Evolutionary conservation across 30 jellyfish, hydroid and myxozoan genomes (phyloP), one percentile per base, ranked within the genome.

Genomic region (Phacellophora camtschatica): DNA sequence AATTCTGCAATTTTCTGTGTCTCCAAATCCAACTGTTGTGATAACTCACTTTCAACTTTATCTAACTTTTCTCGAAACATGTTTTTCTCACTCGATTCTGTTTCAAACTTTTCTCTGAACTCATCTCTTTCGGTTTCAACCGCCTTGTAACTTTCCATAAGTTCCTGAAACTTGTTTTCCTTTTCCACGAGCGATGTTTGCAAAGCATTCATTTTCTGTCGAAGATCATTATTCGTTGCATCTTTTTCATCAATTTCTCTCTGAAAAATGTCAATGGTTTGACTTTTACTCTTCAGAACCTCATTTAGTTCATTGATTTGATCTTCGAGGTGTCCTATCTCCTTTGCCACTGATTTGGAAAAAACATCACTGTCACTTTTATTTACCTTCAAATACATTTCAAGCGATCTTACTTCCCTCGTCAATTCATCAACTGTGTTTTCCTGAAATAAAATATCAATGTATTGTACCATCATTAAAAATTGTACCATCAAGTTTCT

Each of bases 1-100:
- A 55, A 23, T 3, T 78, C 82, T 15, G 72, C 75, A 53, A 28
- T 62, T 27, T 70, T 57, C 34, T 64, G 66, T 46, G 71, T 30
- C 55, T 83, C 88, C 29, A 15, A 15, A 37, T 87, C 96, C 32
- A 87, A 41, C 36, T 82, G 96, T 23, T 66, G 43, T 23, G 94
- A 34, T 37, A 76, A 81, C 58, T 88, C 92, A 29, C 84, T 55
- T 23, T 90, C 93, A 28, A 82, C 87, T 73, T 81, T 63, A 48
- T 88, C 83, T 39, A 81, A 16, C 74, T 88, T 91, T 7, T 62
- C 88, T 65, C 65, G 71, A 22, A 69, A 15, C 33, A 15, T 54
- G 34, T 24, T 15, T 27, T 89, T 76, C 43, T 80, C 95, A 37
- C 18, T 82, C 1, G 35, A 62, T 27, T 82, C 73, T 0, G 16